phyloP scores from a whole-genome alignment of 2,888 invertebrate species.

The Calliopum simillimum region DNA sequence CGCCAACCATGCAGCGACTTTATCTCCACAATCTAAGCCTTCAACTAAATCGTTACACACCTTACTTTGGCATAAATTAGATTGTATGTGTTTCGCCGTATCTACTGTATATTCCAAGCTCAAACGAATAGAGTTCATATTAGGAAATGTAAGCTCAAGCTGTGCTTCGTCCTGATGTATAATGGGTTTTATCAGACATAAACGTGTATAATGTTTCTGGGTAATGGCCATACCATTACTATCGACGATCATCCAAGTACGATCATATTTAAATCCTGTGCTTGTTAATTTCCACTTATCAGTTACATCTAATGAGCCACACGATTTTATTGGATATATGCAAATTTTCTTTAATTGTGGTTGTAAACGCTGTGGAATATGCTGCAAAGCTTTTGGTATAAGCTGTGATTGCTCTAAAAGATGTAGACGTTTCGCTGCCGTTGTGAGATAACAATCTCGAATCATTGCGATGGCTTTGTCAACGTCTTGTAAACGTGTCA shows the following conservation, averaged over 20 bases:
- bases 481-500: conserved; percentile 81
- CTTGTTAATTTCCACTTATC: conserved; percentile 78
- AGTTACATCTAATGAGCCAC: conserved; percentile 79
- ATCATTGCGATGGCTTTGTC: conserved; percentile 81
- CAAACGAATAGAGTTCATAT: conserved; percentile 72
- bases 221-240: conserved; percentile 85
- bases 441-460: conserved; percentile 76
- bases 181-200: conserved; percentile 82
- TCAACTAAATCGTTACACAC: conserved; percentile 85
- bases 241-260: conserved; percentile 94
- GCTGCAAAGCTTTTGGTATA: conserved; percentile 55
- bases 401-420: conserved; percentile 48
- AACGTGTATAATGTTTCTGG: conserved; percentile 83
- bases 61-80: conserved; percentile 78
- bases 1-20: conserved; percentile 84
- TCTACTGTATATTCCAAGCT: conserved; percentile 67
- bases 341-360: conserved; percentile 69
- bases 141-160: conserved; percentile 74
- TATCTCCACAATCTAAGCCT: conserved; percentile 87
- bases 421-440: conserved; percentile 49
- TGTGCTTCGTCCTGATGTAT: conserved; percentile 73
- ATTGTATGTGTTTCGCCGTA: conserved; percentile 56
- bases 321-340: conserved; percentile 93
- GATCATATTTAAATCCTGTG: conserved; percentile 87
- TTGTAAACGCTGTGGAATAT: conserved; percentile 52